These are phyloP conservation scores for Eurystomus glaucurus DNA, from an alignment of 2,797 vertebrate species.

Conservation along the genomic window DNA sequence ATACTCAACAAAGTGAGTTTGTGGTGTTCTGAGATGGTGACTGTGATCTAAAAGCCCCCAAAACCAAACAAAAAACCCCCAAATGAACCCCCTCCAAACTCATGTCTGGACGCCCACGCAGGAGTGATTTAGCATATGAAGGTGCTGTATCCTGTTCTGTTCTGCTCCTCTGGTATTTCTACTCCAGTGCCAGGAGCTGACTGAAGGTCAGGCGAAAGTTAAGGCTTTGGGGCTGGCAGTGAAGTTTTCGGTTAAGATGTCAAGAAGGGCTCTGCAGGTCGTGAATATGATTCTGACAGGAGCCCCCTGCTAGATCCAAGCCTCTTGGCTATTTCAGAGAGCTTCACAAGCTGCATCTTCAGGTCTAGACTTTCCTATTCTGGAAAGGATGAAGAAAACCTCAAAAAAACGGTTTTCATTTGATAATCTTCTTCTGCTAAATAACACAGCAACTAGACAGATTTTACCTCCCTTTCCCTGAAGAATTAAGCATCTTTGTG, in stretches of 20 bases:
- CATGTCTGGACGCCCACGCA: background rate
- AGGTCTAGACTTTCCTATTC: background rate
- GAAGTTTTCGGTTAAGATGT: background rate
- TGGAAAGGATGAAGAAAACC: background rate
- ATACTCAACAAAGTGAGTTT: background rate
- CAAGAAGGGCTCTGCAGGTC: fast-evolving
- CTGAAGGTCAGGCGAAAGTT: constrained; percentile 25
- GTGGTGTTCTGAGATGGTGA: background rate
- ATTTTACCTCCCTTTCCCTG: background rate
- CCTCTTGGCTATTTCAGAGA: fast-evolving
- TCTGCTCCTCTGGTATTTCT: constrained; percentile 5
- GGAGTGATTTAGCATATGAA: background rate
- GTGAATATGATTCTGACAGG: fast-evolving
- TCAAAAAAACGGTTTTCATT: background rate
- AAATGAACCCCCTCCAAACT: background rate
- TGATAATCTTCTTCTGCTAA: background rate
- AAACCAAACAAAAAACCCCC: background rate
- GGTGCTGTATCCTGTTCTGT: background rate
- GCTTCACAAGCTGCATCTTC: background rate
- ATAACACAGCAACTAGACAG: background rate
- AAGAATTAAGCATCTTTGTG: background rate
- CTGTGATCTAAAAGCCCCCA: background rate
- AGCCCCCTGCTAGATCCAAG: background rate
- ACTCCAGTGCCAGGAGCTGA: background rate
- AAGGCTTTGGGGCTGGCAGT: background rate